Conservation (phyloP, 2,888 invertebrate species). For the Meloe dianella region DNA sequence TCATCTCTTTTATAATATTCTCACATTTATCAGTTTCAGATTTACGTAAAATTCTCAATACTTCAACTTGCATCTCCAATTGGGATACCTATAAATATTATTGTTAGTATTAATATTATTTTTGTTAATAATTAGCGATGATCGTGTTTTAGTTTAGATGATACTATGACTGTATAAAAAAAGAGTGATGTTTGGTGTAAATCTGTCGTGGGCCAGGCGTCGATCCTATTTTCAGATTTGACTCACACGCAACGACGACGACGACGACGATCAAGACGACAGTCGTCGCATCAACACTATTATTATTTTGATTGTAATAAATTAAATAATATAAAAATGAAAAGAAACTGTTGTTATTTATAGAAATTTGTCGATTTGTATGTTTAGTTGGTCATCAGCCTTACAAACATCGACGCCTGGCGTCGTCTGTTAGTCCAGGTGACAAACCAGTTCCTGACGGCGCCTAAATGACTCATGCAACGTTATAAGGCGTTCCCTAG, state of each 20-base stretch:
- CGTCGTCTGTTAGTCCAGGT: constrained; percentile 18
- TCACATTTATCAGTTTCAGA: constrained; percentile 61
- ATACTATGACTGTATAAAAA: not conserved
- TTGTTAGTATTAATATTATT: not conserved
- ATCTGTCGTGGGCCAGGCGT: constrained; percentile 12
- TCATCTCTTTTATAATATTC: constrained; percentile 33
- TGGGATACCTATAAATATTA: constrained; percentile 51
- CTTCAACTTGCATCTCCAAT: constrained; percentile 65
- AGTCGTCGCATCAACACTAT: constrained; percentile 1
- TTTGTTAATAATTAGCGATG: not conserved
- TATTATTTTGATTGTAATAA: not conserved
- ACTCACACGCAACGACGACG: constrained; percentile 9
- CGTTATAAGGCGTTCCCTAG: constrained; percentile 33
- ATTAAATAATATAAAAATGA: not conserved
- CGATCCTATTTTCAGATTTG: constrained; percentile 15
- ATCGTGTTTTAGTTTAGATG: not conserved
- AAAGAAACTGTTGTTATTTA: not conserved
- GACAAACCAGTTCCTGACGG: constrained; percentile 41
- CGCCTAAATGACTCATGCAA: constrained; percentile 37
- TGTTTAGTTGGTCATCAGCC: not conserved
- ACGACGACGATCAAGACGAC: not conserved
- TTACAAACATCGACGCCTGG: not conserved
- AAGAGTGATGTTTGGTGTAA: not conserved
- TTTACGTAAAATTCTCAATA: constrained; percentile 65
- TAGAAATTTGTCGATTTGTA: not conserved